Evolutionary conservation across 1,140 invertebrate genomes (phyloP), one percentile per base, ranked within the genome.

Genomic region (Scaptomyza hsui): DNA sequence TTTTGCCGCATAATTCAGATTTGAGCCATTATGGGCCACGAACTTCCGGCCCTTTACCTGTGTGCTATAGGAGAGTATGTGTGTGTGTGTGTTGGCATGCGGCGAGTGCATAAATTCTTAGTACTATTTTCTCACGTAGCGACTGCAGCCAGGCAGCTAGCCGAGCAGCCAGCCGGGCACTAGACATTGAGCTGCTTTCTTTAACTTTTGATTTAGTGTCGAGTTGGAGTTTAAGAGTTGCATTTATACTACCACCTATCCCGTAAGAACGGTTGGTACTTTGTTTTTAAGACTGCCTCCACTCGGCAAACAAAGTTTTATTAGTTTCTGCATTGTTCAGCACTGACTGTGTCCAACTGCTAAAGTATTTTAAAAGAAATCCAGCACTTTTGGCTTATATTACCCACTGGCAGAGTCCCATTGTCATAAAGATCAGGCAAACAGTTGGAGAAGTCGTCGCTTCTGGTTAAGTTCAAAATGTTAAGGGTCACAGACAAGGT

Each of bases 1-100:
- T 45, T 74, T 65, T 85, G 69, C 80, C 80, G 65, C 80, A 85
- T 85, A 85, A 85, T 77, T 86, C 77, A 80, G 76, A 80, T 85
- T 85, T 86, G 73, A 80, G 64, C 76, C 81, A 86, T 85, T 77
- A 81, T 80, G 73, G 75, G 72, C 72, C 68, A 85, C 63, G 21
- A 74, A 85, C 80, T 83, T 83, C 80, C 80, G 80, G 39, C 59
- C 37, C 49, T 29, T 42, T 57, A 64, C 32, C 55, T 57, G 45
- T 37, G 39, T 52, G 18, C 44, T 9, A 60, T 7, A 39, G 29
- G 6, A 35, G n/a, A 47, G 15, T 67, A 24, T 67, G 24, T 56
- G 9, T 32, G 32, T 26, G 32, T 49, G 41, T 37, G 48, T 15
- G 42, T 49, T 80, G 74, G 73, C 72, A 72, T 75, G 57, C 62